Conservation (phyloP, 2,888 invertebrate species). For the Chouioia cunea region DNA sequence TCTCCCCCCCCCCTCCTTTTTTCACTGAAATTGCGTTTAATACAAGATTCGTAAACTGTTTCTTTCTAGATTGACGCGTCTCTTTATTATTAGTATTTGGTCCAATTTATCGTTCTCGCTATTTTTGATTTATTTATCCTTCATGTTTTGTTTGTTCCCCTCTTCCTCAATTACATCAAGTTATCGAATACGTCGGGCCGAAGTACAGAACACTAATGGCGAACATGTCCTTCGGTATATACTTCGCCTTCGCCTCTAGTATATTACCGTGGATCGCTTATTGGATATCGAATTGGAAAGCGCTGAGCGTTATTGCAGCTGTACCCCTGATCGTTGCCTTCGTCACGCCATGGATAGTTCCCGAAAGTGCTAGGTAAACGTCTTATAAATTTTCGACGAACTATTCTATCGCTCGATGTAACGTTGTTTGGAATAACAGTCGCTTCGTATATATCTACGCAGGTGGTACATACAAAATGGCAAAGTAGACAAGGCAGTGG, state of each 20-base stretch:
- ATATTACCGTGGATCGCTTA: slow-evolving; percentile 88
- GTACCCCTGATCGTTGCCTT: slow-evolving; percentile 80
- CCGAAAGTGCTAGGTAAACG: slow-evolving; percentile 84
- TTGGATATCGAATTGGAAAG: slow-evolving; percentile 83
- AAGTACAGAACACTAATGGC: slow-evolving; percentile 91
- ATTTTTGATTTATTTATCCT: too few species aligned
- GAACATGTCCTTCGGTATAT: slow-evolving; percentile 92
- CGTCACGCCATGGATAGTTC: slow-evolving; percentile 82
- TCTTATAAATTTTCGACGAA: too few species aligned
- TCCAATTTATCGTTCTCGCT: too few species aligned
- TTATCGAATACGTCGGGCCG: slow-evolving; percentile 89
- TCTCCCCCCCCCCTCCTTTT: too few species aligned
- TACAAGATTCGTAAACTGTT: too few species aligned
- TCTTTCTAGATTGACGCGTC: too few species aligned
- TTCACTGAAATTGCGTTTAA: too few species aligned
- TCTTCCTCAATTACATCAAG: slow-evolving; percentile 68
- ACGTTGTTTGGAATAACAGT: too few species aligned
- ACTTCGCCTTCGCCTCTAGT: slow-evolving; percentile 86
- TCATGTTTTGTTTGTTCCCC: too few species aligned
- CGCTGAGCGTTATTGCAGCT: slow-evolving; percentile 81
- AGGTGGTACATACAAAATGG: slow-evolving; percentile 90
- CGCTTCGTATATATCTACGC: too few species aligned
- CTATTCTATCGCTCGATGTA: too few species aligned
- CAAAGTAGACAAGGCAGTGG: slow-evolving; percentile 81
- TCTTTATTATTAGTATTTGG: too few species aligned